Evolutionary conservation across 2,113 vertebrate species (phyloP).

Genomic region (Propithecus coquereli): DNA sequence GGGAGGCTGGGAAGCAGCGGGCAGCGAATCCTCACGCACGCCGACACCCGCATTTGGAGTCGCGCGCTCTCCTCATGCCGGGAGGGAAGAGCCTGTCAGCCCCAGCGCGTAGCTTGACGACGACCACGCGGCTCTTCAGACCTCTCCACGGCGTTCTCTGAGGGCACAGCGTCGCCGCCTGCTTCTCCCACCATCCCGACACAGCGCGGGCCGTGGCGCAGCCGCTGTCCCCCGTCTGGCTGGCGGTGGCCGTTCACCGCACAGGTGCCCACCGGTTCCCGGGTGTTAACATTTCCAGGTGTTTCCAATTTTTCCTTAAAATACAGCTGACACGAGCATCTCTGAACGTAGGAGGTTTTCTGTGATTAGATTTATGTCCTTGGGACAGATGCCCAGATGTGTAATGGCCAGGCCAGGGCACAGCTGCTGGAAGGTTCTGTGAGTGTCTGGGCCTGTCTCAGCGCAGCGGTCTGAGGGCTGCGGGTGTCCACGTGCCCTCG

Average conservation of each 20-base stretch:
- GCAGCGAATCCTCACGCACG: fast-evolving
- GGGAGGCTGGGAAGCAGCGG: not conserved
- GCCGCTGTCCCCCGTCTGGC: not conserved
- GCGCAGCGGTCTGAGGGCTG: fast-evolving
- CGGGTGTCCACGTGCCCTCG: fast-evolving
- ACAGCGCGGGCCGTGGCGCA: fast-evolving
- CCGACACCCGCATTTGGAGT: fast-evolving
- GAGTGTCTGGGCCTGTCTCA: not conserved
- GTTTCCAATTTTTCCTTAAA: not conserved
- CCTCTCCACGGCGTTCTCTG: not conserved
- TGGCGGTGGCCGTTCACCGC: not conserved
- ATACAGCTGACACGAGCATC: not conserved
- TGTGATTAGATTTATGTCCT: not conserved
- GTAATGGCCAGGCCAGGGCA: not conserved
- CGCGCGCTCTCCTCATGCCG: fast-evolving
- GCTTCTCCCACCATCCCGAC: not conserved
- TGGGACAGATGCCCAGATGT: not conserved
- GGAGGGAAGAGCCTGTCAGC: fast-evolving
- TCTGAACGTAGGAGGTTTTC: not conserved
- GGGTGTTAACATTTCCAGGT: not conserved
- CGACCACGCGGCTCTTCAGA: too few relatives aligned
- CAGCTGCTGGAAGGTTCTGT: not conserved
- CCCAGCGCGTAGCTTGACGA: not conserved
- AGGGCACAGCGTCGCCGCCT: fast-evolving
- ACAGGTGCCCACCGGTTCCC: fast-evolving